A percentile compares a stretch with the other conserved stretches of the same genome.
Conservation (phyloP, 2,113 vertebrate genomes). For the Manacus vitellinus region DNA sequence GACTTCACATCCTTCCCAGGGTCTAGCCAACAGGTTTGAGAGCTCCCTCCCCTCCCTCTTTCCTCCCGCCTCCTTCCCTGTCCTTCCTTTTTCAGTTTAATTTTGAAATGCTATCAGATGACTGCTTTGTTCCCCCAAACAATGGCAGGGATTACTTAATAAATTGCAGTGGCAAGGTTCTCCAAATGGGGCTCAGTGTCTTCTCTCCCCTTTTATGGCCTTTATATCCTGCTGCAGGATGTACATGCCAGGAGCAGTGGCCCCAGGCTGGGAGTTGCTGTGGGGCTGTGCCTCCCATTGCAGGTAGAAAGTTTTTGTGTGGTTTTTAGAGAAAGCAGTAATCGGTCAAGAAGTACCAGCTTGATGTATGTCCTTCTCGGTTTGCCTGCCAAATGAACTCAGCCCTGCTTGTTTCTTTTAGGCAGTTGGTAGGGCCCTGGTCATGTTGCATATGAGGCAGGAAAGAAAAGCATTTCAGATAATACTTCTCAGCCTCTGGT, state of each 20-base stretch:
- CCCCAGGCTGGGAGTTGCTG: fast-evolving
- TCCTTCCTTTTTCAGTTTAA: slow-evolving; percentile 38
- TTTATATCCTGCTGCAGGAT: not conserved
- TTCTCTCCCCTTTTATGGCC: not conserved
- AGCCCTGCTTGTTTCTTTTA: not conserved
- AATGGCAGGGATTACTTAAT: slow-evolving; percentile 8
- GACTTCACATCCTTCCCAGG: slow-evolving; percentile 54
- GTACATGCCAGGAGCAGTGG: not conserved
- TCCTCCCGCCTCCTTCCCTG: not conserved
- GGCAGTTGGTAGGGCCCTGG: not conserved
- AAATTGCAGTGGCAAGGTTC: not conserved
- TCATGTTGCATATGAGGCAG: fast-evolving
- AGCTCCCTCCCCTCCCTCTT: not conserved
- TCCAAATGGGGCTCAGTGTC: not conserved
- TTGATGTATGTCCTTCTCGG: fast-evolving
- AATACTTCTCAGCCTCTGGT: not conserved
- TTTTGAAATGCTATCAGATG: not conserved
- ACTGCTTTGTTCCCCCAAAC: slow-evolving; percentile 40
- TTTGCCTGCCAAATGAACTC: not conserved
- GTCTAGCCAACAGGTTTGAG: not conserved
- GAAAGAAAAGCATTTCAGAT: not conserved
- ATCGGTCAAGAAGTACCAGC: not conserved
- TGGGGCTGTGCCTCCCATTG: fast-evolving
- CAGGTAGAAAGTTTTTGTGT: not conserved
- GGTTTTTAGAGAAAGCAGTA: not conserved